Base-by-base conservation (phyloP, 2,888 invertebrate species). In the Lordiphosa andalusiaca region DNA sequence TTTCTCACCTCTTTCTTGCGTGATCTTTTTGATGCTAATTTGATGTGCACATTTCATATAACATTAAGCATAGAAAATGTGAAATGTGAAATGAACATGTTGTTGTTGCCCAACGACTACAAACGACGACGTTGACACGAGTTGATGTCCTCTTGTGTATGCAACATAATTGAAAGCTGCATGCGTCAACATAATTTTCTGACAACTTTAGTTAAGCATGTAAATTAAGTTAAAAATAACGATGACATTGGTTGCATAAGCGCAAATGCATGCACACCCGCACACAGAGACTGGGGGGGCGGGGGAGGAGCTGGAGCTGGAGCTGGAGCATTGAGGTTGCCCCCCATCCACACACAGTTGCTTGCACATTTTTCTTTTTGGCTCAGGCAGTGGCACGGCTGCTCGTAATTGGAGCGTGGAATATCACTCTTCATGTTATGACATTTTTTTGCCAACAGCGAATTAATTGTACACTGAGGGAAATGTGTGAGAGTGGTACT, bases 391-490 rank as follows among this genome's bases (percentile, higher is more conserved):
- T n/a, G 50, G 76, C 74, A 76, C 73, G 68, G 69, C 74, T 69
- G 74, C 82, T 74, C 80, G 84, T 86, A 86, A 86, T 86, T 86
- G 86, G 87, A 85, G 86, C 86, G 84, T 87, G 86, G 76, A 86
- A 84, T 86, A 85, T 86, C 85, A 87, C 85, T 87, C 86, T 86
- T 87, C 87, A 86, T 86, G 87, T 86, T 86, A 87, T 87, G 86
- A 86, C 81, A 76, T 76, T 76, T 83, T 76, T 76, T 80, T 62
- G 73, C 84, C 70, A 76, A 76, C 67, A 76, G 76, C 77, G 84
- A 83, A 76, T 83, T 80, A 76, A 80, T 83, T 83, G 81, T 83
- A 65, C 81, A 83, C 84, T 19, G 73, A 3, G 5, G 54, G 13
- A 75, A 69, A 53, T 9, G 0, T 19, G 16, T 19, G 3, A 2